These are phyloP conservation scores for Agriopis leucophaearia DNA, from an alignment of 2,888 invertebrate genomes.

Conservation along the genomic window DNA sequence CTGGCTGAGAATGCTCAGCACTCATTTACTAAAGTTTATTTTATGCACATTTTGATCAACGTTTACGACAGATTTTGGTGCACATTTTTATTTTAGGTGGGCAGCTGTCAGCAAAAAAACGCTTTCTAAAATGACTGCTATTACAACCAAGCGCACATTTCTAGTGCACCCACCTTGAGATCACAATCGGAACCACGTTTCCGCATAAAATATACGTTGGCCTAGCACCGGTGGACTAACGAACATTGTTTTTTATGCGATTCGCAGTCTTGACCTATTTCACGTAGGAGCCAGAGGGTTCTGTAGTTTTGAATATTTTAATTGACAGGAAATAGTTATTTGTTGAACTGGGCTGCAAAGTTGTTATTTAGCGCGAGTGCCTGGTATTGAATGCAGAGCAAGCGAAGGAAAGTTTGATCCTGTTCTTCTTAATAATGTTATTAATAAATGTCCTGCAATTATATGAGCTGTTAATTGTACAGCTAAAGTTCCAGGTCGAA, in stretches of 20 bases:
- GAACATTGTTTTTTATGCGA: slow-evolving; percentile 49
- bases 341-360: too few species aligned
- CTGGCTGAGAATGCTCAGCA: too few species aligned
- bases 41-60: slow-evolving; percentile 20
- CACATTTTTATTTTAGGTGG: slow-evolving; percentile 79
- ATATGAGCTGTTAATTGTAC: too few species aligned
- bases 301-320: background rate
- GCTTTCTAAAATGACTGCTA: slow-evolving; percentile 82
- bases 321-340: too few species aligned
- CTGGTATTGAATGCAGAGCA: too few species aligned
- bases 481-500: too few species aligned
- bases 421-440: too few species aligned
- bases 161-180: slow-evolving; percentile 74
- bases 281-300: background rate
- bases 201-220: slow-evolving; percentile 70
- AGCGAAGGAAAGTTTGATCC: too few species aligned
- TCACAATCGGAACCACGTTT: slow-evolving; percentile 69
- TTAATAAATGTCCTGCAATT: too few species aligned
- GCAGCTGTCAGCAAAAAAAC: slow-evolving; percentile 82
- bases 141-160: slow-evolving; percentile 71
- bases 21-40: background rate
- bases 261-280: slow-evolving; percentile 49
- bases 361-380: too few species aligned
- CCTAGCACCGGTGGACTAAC: slow-evolving; percentile 53
- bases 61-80: slow-evolving; percentile 49